phyloP scores from a whole-genome alignment of 64 coral and sea anemone species.

The Exaiptasia diaphana region DNA sequence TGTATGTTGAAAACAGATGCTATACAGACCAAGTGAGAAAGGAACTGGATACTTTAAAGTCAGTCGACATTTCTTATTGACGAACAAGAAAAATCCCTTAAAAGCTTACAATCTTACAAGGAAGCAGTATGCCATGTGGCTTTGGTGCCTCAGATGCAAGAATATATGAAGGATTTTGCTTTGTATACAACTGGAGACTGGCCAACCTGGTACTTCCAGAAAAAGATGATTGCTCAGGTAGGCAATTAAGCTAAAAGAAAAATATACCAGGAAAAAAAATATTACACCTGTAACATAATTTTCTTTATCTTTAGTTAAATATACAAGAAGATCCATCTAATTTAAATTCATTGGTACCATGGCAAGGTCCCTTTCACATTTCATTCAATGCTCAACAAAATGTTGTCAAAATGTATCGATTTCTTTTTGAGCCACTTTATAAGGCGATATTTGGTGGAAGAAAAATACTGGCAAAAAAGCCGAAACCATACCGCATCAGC shows the following conservation, averaged over 20 bases:
- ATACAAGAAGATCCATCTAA: neutral
- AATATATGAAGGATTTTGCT: conserved; percentile 4
- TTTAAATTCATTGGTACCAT: neutral
- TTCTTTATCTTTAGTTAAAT: neutral
- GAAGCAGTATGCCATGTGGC: neutral
- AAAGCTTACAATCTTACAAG: neutral
- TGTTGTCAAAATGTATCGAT: neutral
- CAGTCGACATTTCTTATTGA: too few relatives aligned
- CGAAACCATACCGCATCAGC: conserved; percentile 14
- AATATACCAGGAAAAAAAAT: neutral
- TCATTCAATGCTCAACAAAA: conserved; percentile 29
- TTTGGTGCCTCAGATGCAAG: neutral
- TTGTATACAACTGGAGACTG: conserved; percentile 31
- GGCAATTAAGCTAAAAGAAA: neutral
- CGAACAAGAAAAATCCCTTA: conserved; percentile 34
- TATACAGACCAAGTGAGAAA: too few relatives aligned
- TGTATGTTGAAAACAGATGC: too few relatives aligned
- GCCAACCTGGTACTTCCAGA: conserved; percentile 61
- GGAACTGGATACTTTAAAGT: too few relatives aligned
- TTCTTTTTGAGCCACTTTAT: neutral
- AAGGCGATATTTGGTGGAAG: conserved; percentile 12
- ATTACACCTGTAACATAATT: neutral
- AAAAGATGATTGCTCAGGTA: conserved; percentile 60
- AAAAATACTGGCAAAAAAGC: conserved; percentile 34
- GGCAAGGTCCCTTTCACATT: conserved; percentile 34